A percentile compares a stretch with the other conserved stretches of the same genome.
These are phyloP conservation scores for Rotaria magnacalcarata DNA, from an alignment of 2,888 invertebrate genomes.

Conservation along the genomic window DNA sequence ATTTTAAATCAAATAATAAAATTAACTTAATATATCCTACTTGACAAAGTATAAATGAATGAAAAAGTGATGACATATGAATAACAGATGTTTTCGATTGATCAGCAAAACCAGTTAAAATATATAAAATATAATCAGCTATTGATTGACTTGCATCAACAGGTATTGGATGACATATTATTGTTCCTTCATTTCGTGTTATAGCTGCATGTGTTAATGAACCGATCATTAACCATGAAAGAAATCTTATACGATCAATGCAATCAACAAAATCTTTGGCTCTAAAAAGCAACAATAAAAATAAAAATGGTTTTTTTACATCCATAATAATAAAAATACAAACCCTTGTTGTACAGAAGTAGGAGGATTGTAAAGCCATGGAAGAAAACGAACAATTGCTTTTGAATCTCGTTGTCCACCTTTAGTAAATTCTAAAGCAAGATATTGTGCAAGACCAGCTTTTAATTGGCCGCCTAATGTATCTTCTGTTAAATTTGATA, in stretches of 20 bases:
- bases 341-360: constrained; percentile 73
- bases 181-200: constrained; percentile 61
- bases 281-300: constrained; percentile 60
- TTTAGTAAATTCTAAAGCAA: constrained; percentile 81
- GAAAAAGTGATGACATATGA: constrained; percentile 91
- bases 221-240: constrained; percentile 91
- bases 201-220: constrained; percentile 75
- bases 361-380: constrained; percentile 81
- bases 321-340: constrained; percentile 47
- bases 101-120: constrained; percentile 92
- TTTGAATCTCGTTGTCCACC: constrained; percentile 72
- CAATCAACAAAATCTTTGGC: constrained; percentile 86
- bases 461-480: constrained; percentile 91
- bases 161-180: constrained; percentile 71
- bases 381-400: constrained; percentile 74
- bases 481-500: constrained; percentile 77
- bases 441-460: constrained; percentile 75
- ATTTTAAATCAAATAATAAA: background rate
- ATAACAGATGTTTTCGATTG: constrained; percentile 82
- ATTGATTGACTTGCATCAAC: constrained; percentile 91
- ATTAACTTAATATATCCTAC: constrained; percentile 58
- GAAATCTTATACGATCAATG: constrained; percentile 82
- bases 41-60: constrained; percentile 94
- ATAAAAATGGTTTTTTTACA: too few species aligned
- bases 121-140: constrained; percentile 91